These are phyloP conservation scores for Festucalex cinctus DNA, from an alignment of 2,113 vertebrate genomes.

Conservation along the genomic window DNA sequence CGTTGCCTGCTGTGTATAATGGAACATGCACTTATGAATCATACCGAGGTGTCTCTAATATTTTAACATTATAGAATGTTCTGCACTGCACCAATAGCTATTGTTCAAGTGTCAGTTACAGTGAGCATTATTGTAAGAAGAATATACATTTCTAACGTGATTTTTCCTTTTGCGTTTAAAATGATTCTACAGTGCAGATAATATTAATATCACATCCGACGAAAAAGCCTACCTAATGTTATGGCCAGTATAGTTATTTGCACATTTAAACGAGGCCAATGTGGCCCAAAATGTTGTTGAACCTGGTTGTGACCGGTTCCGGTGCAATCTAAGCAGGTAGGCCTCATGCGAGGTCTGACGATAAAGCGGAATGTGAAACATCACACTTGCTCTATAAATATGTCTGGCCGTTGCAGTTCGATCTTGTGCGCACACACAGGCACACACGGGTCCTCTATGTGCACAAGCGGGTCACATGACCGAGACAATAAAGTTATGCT, in stretches of 20 bases:
- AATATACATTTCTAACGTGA: neutral
- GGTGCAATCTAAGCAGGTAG: neutral
- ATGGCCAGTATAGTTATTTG: neutral
- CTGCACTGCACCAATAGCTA: neutral
- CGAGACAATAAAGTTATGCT: neutral
- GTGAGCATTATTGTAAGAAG: neutral
- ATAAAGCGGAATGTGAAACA: conserved; percentile 70
- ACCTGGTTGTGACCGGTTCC: conserved; percentile 14
- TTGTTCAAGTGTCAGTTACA: neutral
- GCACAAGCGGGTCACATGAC: neutral
- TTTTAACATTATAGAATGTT: neutral
- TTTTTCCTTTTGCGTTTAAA: neutral
- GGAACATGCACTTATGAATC: neutral
- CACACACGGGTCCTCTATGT: neutral
- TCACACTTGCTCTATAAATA: conserved; percentile 71
- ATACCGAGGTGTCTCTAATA: neutral
- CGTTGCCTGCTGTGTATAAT: neutral
- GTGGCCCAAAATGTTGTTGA: neutral
- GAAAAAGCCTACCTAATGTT: no score
- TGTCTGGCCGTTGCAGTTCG: conserved; percentile 38
- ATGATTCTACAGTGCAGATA: neutral
- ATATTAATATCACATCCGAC: no score
- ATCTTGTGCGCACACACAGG: neutral
- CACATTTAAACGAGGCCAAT: neutral
- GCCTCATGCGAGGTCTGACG: conserved; percentile 32